Evolutionary conservation across 2,888 invertebrate genomes (phyloP).

Genomic region (Agriotes lineatus): DNA sequence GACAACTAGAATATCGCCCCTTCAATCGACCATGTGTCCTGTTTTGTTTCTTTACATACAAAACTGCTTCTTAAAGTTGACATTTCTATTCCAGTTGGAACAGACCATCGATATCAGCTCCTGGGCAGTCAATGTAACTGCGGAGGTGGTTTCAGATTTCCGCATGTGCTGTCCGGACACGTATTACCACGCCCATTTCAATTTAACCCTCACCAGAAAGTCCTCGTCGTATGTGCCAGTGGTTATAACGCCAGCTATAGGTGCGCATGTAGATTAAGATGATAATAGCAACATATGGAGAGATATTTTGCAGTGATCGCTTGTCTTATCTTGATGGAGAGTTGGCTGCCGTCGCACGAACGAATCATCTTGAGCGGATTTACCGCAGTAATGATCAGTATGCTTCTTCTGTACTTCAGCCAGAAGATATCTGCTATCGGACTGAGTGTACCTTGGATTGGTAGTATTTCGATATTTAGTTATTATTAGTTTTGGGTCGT

Average conservation of each 20-base stretch:
- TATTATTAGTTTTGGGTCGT: too few species aligned
- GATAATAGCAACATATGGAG: neutral
- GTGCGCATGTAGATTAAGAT: neutral
- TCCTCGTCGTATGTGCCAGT: slow-evolving; percentile 10
- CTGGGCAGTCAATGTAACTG: neutral
- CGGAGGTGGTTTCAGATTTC: neutral
- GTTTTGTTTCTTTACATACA: too few species aligned
- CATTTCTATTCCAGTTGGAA: too few species aligned
- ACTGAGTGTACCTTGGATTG: slow-evolving; percentile 69
- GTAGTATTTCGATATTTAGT: too few species aligned
- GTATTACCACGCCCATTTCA: slow-evolving; percentile 4
- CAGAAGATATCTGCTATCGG: slow-evolving; percentile 70
- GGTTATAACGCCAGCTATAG: slow-evolving; percentile 7
- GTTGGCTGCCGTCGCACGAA: slow-evolving; percentile 77
- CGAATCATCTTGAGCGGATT: slow-evolving; percentile 73
- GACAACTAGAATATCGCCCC: too few species aligned
- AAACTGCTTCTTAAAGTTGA: too few species aligned
- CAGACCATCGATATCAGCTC: too few species aligned
- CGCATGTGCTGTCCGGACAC: slow-evolving; percentile 1
- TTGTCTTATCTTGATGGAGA: slow-evolving; percentile 71
- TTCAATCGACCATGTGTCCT: too few species aligned
- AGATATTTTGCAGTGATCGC: slow-evolving; percentile 68
- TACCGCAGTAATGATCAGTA: slow-evolving; percentile 70
- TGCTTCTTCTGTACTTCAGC: slow-evolving; percentile 74
- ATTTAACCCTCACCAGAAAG: slow-evolving; percentile 17